Conservation (phyloP, 2,113 vertebrate species). For the Himantopus leucocephalus region DNA sequence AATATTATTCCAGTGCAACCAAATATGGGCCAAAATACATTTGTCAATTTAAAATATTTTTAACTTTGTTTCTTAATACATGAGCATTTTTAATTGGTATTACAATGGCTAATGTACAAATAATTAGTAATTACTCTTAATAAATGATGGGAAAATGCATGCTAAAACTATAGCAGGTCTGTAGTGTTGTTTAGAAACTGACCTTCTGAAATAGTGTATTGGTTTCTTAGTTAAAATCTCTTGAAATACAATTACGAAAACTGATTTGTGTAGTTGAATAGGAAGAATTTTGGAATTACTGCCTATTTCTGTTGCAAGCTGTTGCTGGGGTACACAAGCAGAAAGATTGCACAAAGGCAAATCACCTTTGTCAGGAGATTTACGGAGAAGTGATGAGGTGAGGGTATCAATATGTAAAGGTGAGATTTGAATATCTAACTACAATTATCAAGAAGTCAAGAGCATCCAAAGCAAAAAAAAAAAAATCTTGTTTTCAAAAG, state of each 20-base stretch:
- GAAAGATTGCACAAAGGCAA: not conserved
- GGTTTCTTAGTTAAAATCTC: not conserved
- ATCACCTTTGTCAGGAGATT: not conserved
- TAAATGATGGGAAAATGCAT: not conserved
- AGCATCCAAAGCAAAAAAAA: not conserved
- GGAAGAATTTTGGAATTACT: not conserved
- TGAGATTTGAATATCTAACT: not conserved
- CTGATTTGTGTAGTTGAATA: not conserved
- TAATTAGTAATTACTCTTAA: not conserved
- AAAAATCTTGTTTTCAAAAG: not conserved
- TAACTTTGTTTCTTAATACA: not conserved
- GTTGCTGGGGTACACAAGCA: not conserved
- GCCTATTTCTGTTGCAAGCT: not conserved
- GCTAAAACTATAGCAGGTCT: not conserved
- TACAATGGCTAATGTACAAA: not conserved
- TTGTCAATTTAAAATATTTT: not conserved
- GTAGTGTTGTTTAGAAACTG: not conserved
- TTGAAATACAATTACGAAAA: not conserved
- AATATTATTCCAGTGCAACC: not conserved
- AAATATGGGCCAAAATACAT: not conserved
- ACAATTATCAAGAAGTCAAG: not conserved
- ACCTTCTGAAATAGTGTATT: not conserved
- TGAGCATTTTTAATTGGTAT: not conserved
- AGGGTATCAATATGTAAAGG: not conserved
- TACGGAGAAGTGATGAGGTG: not conserved